Evolutionary conservation across 2,888 invertebrate genomes (phyloP), one percentile per base, ranked within the genome.

Genomic region (Sclerodermus sp.): DNA sequence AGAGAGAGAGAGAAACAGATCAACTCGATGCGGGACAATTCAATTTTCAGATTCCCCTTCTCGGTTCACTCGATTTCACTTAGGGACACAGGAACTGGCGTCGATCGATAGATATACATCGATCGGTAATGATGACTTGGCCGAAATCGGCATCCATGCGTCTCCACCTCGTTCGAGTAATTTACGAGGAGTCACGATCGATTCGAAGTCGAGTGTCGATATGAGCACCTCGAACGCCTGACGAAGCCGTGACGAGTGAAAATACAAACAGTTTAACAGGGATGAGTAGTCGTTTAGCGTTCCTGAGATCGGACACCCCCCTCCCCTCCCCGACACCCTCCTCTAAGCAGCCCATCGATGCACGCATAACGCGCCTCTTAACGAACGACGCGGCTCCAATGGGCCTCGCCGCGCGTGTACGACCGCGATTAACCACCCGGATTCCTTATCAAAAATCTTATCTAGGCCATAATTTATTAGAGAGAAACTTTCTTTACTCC

Each of bases 231-330:
- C 64, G 60, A 60, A 67, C 60, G 62, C 54, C 56, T 65, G 62
- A 64, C 63, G 63, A 63, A 59, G 61, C 65, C 70, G 71, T 74
- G 74, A 73, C 73, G 73, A 74, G 73, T 73, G 71, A 72, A 72
- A 74, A 74, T 74, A 73, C 71, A 74, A 73, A 73, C 73, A 73
- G 68, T 73, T 73, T 74, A 73, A 73, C 70, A 64, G 68, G 71
- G 71, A 73, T 74, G 74, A 74, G 71, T 73, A 68, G 71, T 66
- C 73, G 64, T 71, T 74, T 68, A 68, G 55, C 64, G 70, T 72
- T 64, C 53, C 51, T 55, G 54, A 53, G 65, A 64, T 64, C 62
- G 51, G 45, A 18, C 42, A 48, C 45, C 59, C 53, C 49, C 57
- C 15, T n/a, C 36, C 34, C 34, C 18, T 12, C 34, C 3, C 23